These are phyloP conservation scores for Erythrocercus mccallii DNA, from an alignment of 2,113 vertebrate species.

Conservation along the genomic window DNA sequence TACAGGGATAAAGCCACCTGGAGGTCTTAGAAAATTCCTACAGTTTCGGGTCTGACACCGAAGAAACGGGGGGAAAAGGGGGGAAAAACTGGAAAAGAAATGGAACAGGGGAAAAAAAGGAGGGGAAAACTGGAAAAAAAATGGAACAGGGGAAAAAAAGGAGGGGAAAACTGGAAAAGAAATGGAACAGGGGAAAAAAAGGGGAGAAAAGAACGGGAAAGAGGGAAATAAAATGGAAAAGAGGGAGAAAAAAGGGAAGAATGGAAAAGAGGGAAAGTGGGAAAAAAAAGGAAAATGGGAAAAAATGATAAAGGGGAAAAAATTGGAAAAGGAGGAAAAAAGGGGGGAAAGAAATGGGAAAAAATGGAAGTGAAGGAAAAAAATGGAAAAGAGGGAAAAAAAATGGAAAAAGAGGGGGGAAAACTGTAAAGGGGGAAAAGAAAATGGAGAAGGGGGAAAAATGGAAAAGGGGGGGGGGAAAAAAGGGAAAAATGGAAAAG, in stretches of 20 bases:
- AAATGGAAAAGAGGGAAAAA: not conserved
- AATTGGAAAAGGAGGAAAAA: not conserved
- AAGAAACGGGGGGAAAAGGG: not conserved
- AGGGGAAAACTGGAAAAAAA: too few species aligned
- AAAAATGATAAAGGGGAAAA: too few species aligned
- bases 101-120: not conserved
- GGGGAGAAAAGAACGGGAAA: not conserved
- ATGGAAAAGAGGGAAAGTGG: too few species aligned
- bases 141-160: not conserved
- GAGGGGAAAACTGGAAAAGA: too few species aligned
- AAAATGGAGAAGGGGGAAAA: not conserved
- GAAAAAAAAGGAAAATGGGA: too few species aligned
- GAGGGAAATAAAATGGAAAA: not conserved
- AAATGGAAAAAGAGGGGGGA: not conserved
- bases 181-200: too few species aligned
- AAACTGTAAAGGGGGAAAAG: too few species aligned
- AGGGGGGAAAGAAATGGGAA: not conserved
- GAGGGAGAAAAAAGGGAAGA: not conserved
- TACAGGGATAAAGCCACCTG: slow-evolving; percentile 69
- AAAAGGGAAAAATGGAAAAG: not conserved
- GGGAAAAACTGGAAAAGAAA: not conserved
- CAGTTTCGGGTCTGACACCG: not conserved
- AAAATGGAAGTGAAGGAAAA: too few species aligned
- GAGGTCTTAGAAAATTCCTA: slow-evolving; percentile 70
- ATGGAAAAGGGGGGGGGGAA: too few species aligned